Conservation (phyloP, 2,113 vertebrate species). For the Corythoichthys haematopterus region DNA sequence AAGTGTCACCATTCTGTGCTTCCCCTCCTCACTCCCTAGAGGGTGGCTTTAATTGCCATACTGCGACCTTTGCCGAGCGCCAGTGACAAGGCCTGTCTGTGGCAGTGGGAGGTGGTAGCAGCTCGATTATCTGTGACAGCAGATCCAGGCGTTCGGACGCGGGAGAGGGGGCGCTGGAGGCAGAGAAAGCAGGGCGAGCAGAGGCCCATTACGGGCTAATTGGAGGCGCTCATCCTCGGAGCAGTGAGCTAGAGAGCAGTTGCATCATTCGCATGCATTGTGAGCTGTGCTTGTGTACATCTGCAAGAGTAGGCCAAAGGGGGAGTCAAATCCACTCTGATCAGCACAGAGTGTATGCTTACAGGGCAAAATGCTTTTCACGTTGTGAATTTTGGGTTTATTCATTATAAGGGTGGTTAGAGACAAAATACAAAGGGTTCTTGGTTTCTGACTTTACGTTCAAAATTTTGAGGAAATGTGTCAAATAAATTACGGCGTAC, state of each 20-base stretch:
- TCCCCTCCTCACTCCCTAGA: conserved; percentile 24
- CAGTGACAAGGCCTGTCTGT: conserved; percentile 65
- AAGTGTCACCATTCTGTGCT: conserved; percentile 30
- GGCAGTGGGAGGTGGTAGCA: conserved; percentile 57
- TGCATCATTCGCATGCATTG: conserved; percentile 30
- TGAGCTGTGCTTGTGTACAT: conserved; percentile 3
- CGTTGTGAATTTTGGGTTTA: neutral
- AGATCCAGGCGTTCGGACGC: conserved; percentile 25
- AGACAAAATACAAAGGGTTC: neutral
- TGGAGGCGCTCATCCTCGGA: conserved; percentile 64
- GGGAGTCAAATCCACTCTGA: conserved; percentile 1
- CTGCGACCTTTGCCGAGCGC: conserved; percentile 68
- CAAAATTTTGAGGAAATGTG: neutral
- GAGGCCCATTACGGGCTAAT: conserved; percentile 62
- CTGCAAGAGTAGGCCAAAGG: neutral
- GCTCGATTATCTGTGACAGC: conserved; percentile 72
- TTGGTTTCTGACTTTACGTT: neutral
- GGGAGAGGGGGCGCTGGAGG: conserved; percentile 1
- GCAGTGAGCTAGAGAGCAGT: conserved; percentile 48
- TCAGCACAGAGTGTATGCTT: conserved; percentile 8
- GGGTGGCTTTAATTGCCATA: conserved; percentile 71
- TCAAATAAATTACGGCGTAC: no score
- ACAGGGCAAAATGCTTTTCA: neutral
- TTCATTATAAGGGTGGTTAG: conserved; percentile 2
- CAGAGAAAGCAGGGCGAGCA: conserved; percentile 13